Conservation (phyloP, 2,113 vertebrate species). For the Pimephales promelas region DNA sequence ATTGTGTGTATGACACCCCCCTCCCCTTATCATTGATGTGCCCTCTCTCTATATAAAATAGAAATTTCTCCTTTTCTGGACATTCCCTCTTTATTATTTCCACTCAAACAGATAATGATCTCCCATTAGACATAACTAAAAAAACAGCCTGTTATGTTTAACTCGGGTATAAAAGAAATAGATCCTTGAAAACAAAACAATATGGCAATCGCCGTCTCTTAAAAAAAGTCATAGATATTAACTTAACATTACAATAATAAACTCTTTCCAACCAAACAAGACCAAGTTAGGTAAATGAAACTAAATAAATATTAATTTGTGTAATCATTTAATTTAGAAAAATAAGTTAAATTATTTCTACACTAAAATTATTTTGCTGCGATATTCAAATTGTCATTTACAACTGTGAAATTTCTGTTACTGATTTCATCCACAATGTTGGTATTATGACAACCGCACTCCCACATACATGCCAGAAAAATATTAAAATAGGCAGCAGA, state of each 20-base stretch:
- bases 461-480: neutral
- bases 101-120: neutral
- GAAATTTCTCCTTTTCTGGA: conserved; percentile 23
- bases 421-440: neutral
- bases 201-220: neutral
- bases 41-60: conserved; percentile 32
- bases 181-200: neutral
- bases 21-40: neutral
- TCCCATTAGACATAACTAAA: neutral
- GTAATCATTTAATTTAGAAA: no score
- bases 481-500: neutral
- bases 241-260: neutral
- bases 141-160: conserved; percentile 2
- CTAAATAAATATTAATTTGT: no score
- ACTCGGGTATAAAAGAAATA: neutral
- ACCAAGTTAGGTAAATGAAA: neutral
- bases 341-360: no score
- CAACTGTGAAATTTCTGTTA: neutral
- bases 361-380: neutral
- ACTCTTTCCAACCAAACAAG: neutral
- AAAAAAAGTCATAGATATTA: neutral
- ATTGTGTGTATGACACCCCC: no score
- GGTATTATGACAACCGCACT: neutral
- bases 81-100: conserved; percentile 22
- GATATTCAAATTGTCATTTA: neutral